Evolutionary conservation across 2,797 vertebrate species (phyloP), one percentile per base, ranked within the genome.

Genomic region (Staurois parvus): DNA sequence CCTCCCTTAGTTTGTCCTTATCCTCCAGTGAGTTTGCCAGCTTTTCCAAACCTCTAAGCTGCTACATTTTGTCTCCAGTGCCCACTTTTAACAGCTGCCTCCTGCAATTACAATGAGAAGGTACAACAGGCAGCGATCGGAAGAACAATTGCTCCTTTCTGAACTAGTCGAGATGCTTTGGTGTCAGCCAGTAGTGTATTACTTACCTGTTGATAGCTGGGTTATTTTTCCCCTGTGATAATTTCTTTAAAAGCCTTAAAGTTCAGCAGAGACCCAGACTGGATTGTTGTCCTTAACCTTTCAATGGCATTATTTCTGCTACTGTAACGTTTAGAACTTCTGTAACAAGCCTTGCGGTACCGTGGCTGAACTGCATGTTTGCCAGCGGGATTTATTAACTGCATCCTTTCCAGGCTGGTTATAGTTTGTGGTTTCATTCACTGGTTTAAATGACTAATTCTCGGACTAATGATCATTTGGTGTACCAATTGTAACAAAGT

Each of bases 21-120:
- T 86, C 91, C 21, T 86, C 79, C 12, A 82, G 37, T 2, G 79
- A 72, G 74, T 34, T 34, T 82, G 85, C 85, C 85, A 86, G 79
- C 79, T 82, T 72, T 81, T 82, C 79, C 74, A 29, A 70, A 67
- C 72, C 73, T 70, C 85, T 92, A 92, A 85, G 90, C 89, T 90
- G 89, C 84, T 92, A 77, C 0, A 30, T 90, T 92, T 92, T 90
- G 87, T 92, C 88, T 88, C 75, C 88, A 32, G 24, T 93, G 92
- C 91, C 89, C 91, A 91, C 89, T 93, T 78, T 92, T 94, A 91
- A 92, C 93, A 92, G 90, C 91, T 93, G 93, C 92, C 92, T 94
- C 90, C 87, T 91, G 89, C 91, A 94, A 89, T 94, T 94, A 93
- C 88, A 92, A 89, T 88, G 79, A 85, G 78, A 88, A 92, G 88